phyloP scores from a whole-genome alignment of 2,113 vertebrate genomes.

The Cryptoleucopteryx plumbea region DNA sequence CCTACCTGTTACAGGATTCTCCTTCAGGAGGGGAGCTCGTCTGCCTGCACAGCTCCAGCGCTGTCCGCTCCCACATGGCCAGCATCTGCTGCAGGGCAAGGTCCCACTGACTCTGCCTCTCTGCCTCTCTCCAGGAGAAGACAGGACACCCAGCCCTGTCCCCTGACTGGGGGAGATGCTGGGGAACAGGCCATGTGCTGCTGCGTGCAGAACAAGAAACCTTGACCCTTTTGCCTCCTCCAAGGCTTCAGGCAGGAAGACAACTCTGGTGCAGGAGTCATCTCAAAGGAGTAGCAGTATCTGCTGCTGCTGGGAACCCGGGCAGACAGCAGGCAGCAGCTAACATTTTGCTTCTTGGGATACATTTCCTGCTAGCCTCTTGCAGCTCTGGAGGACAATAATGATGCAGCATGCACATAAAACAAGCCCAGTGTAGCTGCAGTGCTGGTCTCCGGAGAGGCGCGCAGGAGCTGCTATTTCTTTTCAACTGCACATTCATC shows the following conservation, averaged over 20 bases:
- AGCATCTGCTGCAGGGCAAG: neutral
- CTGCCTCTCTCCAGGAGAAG: neutral
- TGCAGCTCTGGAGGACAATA: neutral
- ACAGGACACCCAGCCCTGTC: neutral
- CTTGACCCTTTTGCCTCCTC: neutral
- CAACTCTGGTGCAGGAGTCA: neutral
- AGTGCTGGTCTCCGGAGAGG: neutral
- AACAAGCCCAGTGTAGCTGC: neutral
- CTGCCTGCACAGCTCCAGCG: neutral
- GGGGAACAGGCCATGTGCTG: no score
- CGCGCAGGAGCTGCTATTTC: accelerated
- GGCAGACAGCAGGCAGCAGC: neutral
- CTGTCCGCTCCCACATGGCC: accelerated
- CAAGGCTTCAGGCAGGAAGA: neutral
- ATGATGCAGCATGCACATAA: neutral
- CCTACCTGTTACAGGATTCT: neutral
- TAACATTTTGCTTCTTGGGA: neutral
- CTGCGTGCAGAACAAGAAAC: neutral
- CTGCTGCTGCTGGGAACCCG: neutral
- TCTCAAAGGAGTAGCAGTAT: neutral
- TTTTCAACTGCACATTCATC: neutral
- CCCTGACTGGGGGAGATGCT: neutral
- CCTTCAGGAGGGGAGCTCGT: neutral
- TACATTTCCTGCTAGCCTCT: neutral
- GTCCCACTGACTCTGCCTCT: neutral